Evolutionary conservation across 64 coral and sea anemone genomes (phyloP).

Genomic region (Hydrozoanthus tunicans): DNA sequence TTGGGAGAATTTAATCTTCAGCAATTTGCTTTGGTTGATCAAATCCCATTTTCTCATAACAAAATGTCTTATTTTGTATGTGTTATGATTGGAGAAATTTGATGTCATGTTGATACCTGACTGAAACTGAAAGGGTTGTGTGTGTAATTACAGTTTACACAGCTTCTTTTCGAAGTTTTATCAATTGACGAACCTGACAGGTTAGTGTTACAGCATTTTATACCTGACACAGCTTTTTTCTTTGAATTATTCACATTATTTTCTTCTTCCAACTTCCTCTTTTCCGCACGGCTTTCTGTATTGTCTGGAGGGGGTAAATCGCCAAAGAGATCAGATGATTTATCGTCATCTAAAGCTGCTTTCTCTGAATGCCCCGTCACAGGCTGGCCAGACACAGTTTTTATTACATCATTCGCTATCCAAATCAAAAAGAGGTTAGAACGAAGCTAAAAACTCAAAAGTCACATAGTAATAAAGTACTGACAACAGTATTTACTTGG

Average conservation of each 20-base stretch:
- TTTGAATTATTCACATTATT: constrained; percentile 12
- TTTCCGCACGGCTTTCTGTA: neutral
- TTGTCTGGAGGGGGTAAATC: constrained; percentile 37
- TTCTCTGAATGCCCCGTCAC: neutral
- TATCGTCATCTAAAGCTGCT: neutral
- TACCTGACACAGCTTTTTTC: constrained; percentile 16
- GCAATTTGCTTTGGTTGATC: no score
- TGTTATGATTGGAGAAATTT: no score
- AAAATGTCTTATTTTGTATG: no score
- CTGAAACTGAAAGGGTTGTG: no score
- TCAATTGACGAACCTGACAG: neutral
- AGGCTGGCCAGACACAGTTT: neutral
- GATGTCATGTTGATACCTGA: no score
- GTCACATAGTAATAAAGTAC: neutral
- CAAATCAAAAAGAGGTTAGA: neutral
- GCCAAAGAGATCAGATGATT: constrained; percentile 45
- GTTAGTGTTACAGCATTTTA: neutral
- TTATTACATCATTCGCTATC: neutral
- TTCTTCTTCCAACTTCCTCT: constrained; percentile 37
- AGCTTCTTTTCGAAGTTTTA: no score
- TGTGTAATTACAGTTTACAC: no score
- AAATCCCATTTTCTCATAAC: no score
- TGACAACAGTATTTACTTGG: constrained; percentile 54
- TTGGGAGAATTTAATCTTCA: no score
- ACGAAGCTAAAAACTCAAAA: neutral